phyloP scores from a whole-genome alignment of 2,888 invertebrate genomes.

The Portevinia maculata region DNA sequence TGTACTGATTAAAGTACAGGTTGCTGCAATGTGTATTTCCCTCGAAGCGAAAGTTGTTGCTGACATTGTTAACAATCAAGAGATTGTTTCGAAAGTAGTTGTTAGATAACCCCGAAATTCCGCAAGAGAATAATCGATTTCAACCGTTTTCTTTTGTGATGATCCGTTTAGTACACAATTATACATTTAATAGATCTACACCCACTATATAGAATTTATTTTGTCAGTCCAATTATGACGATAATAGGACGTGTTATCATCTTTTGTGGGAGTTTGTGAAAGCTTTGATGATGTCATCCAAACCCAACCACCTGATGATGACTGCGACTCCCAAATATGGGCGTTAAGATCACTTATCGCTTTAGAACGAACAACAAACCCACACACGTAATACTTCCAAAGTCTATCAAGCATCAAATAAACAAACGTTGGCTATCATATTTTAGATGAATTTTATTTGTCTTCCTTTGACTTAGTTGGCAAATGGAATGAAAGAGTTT shows the following conservation, averaged over 20 bases:
- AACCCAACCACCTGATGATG: constrained; percentile 6
- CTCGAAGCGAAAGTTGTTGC: too few relatives aligned
- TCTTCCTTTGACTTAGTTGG: not conserved
- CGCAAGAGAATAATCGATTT: too few relatives aligned
- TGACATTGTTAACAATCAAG: too few relatives aligned
- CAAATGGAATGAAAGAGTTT: constrained; percentile 17
- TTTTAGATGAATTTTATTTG: constrained; percentile 1
- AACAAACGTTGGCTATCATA: not conserved
- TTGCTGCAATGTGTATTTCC: too few relatives aligned
- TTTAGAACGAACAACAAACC: not conserved
- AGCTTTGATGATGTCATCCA: constrained; percentile 26
- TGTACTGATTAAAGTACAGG: too few relatives aligned
- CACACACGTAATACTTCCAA: constrained; percentile 16
- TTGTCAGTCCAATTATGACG: not conserved
- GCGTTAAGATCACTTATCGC: constrained; percentile 26
- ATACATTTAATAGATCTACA: too few relatives aligned
- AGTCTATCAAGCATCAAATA: constrained; percentile 3
- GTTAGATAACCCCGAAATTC: too few relatives aligned
- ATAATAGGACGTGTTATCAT: not conserved
- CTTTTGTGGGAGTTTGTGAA: not conserved
- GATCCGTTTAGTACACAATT: too few relatives aligned
- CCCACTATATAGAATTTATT: too few relatives aligned
- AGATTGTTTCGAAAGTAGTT: too few relatives aligned
- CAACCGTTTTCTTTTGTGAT: too few relatives aligned
- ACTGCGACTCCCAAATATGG: constrained; percentile 27